Evolutionary conservation across 2,113 vertebrate genomes (phyloP).

Genomic region (Bothrops jararaca): DNA sequence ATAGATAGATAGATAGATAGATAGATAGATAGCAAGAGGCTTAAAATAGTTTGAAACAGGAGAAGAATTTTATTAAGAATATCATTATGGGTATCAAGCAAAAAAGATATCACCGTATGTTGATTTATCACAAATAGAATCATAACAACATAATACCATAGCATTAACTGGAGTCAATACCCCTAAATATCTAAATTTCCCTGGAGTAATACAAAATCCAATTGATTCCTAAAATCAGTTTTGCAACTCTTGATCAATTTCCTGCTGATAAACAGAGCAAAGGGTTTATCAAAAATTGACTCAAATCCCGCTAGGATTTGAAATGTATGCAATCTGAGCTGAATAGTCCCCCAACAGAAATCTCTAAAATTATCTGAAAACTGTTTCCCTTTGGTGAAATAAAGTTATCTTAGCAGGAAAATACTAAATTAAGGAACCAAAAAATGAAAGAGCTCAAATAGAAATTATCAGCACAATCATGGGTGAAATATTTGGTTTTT

Average conservation of each 20-base stretch:
- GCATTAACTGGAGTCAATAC: not conserved
- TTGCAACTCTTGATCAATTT: not conserved
- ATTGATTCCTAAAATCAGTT: not conserved
- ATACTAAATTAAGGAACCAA: slow-evolving; percentile 15
- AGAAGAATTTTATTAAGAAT: not conserved
- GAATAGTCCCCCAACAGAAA: not conserved
- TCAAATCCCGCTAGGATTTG: not conserved
- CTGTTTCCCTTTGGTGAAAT: slow-evolving; percentile 40
- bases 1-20: not conserved
- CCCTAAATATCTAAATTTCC: not conserved
- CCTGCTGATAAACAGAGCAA: not conserved
- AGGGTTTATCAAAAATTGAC: not conserved
- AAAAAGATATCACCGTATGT: not conserved
- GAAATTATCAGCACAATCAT: not conserved
- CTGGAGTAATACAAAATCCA: not conserved
- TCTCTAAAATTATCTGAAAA: slow-evolving; percentile 38
- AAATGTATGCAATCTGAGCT: not conserved
- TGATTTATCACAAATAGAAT: not conserved
- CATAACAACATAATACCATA: not conserved
- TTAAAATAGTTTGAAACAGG: not conserved
- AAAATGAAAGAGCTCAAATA: slow-evolving; percentile 21
- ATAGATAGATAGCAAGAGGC: not conserved
- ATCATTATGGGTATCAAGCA: not conserved
- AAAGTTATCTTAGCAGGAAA: slow-evolving; percentile 40
- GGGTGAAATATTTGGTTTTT: not conserved